phyloP scores from a whole-genome alignment of 2,888 invertebrate genomes.

The Sylvicola fuscatus region DNA sequence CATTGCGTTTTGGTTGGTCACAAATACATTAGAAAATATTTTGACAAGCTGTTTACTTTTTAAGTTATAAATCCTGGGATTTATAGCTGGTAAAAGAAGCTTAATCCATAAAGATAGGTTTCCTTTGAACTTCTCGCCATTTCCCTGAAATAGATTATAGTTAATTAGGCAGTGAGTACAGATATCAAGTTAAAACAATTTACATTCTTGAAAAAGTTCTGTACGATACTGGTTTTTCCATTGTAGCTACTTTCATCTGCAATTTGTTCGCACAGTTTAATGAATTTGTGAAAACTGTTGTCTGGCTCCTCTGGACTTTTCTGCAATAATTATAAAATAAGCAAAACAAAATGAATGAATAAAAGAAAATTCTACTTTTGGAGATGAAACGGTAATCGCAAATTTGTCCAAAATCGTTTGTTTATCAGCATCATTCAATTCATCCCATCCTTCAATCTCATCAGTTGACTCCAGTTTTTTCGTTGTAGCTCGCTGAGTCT shows the following conservation, averaged over 20 bases:
- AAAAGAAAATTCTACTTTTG: not conserved
- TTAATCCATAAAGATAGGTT: slow-evolving; percentile 64
- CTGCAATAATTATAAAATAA: not conserved
- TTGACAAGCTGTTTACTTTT: slow-evolving; percentile 84
- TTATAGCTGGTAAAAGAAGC: slow-evolving; percentile 59
- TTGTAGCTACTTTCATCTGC: slow-evolving; percentile 58
- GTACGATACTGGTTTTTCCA: slow-evolving; percentile 56
- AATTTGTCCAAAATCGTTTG: slow-evolving; percentile 28
- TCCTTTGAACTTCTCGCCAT: slow-evolving; percentile 47
- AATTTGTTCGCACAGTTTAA: slow-evolving; percentile 55
- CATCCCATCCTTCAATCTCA: slow-evolving; percentile 60
- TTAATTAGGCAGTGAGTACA: too few relatives aligned
- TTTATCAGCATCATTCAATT: slow-evolving; percentile 43
- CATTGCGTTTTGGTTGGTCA: slow-evolving; percentile 57
- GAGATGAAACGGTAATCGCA: slow-evolving; percentile 1
- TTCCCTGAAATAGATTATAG: slow-evolving; percentile 11
- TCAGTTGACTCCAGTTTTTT: slow-evolving; percentile 59
- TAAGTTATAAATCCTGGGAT: slow-evolving; percentile 74
- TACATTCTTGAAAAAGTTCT: slow-evolving; percentile 38
- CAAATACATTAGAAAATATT: slow-evolving; percentile 63
- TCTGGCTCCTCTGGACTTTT: not conserved
- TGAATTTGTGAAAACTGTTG: slow-evolving; percentile 44
- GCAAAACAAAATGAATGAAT: not conserved
- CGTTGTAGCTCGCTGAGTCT: slow-evolving; percentile 59
- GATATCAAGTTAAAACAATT: too few relatives aligned